A percentile compares a stretch with the other conserved stretches of the same genome.
Evolutionary conservation across 2,888 invertebrate genomes (phyloP).

Genomic region (Cephus pygmeus): DNA sequence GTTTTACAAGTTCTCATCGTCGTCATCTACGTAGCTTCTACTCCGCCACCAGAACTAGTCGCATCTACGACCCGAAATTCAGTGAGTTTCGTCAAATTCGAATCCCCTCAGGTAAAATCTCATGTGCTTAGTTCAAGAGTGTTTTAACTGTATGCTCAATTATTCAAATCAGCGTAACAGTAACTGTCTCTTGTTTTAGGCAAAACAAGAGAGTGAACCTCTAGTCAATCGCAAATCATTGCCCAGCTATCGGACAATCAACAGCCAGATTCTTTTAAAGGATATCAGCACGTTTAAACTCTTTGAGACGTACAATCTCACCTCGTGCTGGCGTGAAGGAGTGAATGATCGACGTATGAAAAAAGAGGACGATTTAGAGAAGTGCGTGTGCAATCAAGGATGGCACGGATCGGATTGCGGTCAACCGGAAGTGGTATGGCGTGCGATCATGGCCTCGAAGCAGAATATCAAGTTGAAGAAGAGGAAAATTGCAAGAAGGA

Average conservation of each 20-base stretch:
- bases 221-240: constrained; percentile 30
- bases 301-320: constrained; percentile 54
- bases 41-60: constrained; percentile 52
- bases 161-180: background rate
- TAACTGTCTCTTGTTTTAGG: background rate
- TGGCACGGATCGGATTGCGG: constrained; percentile 77
- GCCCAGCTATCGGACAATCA: constrained; percentile 47
- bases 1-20: constrained; percentile 62
- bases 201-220: background rate
- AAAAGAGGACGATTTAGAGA: constrained; percentile 37
- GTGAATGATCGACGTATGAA: constrained; percentile 50
- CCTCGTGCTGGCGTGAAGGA: constrained; percentile 55
- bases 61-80: constrained; percentile 45
- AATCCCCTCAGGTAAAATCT: constrained; percentile 40
- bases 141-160: background rate
- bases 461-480: constrained; percentile 66
- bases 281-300: constrained; percentile 51
- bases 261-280: constrained; percentile 46
- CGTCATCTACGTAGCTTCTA: constrained; percentile 60
- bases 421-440: constrained; percentile 76
- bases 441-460: constrained; percentile 72
- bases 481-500: constrained; percentile 66
- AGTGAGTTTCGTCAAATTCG: constrained; percentile 57
- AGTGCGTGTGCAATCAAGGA: constrained; percentile 71
- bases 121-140: background rate